Conservation (phyloP, 2,888 invertebrate species). For the Neoaliturus tenellus region DNA sequence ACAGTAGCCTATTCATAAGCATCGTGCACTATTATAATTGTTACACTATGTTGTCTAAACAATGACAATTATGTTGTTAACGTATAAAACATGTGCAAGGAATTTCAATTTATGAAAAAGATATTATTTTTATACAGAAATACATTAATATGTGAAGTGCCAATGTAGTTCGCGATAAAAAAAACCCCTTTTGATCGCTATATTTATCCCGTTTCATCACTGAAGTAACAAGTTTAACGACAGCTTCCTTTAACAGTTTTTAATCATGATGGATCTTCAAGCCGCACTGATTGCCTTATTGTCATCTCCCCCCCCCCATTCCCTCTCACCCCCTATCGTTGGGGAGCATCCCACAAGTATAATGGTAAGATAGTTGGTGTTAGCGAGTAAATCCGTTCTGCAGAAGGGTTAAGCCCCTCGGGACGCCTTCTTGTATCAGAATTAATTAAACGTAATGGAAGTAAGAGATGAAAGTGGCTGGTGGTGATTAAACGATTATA, state of each 20-base stretch:
- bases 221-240: neutral
- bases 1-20: too few species aligned
- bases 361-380: neutral
- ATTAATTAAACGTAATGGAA: constrained; percentile 17
- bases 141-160: too few species aligned
- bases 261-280: neutral
- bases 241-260: neutral
- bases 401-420: neutral
- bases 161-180: too few species aligned
- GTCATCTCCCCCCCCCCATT: neutral
- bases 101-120: too few species aligned
- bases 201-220: too few species aligned
- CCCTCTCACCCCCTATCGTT: too few species aligned
- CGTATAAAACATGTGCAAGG: too few species aligned
- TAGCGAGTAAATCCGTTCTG: neutral
- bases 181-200: too few species aligned
- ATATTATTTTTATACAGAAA: too few species aligned
- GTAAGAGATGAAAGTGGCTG: neutral
- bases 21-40: too few species aligned
- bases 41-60: too few species aligned
- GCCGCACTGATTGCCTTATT: neutral
- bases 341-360: neutral
- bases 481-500: neutral
- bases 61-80: too few species aligned
- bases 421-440: neutral